These are phyloP conservation scores for Synergus japonicus DNA, from an alignment of 2,888 invertebrate species.

Conservation along the genomic window DNA sequence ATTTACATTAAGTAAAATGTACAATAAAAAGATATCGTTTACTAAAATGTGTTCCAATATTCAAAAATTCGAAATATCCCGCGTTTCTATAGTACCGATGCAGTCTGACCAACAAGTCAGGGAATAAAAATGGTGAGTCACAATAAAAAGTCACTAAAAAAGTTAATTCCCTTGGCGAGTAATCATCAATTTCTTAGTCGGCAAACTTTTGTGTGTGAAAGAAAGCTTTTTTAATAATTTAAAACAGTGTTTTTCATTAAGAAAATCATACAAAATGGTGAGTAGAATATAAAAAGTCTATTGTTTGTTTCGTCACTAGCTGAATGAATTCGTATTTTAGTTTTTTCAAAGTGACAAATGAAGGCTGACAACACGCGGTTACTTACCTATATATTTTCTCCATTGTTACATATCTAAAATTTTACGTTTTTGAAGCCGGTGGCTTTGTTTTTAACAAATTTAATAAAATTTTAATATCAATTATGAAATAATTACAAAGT, in stretches of 20 bases:
- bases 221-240: background rate
- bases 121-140: background rate
- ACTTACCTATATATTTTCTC: conserved; percentile 17
- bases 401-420: conserved; percentile 5
- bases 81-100: background rate
- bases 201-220: conserved; percentile 4
- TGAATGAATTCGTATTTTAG: background rate
- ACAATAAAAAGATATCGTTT: background rate
- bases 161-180: background rate
- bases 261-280: conserved; percentile 27
- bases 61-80: background rate
- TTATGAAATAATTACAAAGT: background rate
- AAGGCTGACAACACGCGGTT: conserved; percentile 38
- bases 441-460: background rate
- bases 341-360: conserved; percentile 19
- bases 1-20: background rate
- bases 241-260: background rate
- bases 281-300: background rate
- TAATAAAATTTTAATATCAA: background rate
- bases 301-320: background rate
- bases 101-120: background rate
- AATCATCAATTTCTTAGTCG: background rate
- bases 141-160: background rate
- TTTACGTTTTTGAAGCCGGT: background rate
- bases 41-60: too few relatives aligned